These are phyloP conservation scores for Pristionchus entomophagus DNA, from an alignment of 2,888 invertebrate genomes.

Conservation along the genomic window DNA sequence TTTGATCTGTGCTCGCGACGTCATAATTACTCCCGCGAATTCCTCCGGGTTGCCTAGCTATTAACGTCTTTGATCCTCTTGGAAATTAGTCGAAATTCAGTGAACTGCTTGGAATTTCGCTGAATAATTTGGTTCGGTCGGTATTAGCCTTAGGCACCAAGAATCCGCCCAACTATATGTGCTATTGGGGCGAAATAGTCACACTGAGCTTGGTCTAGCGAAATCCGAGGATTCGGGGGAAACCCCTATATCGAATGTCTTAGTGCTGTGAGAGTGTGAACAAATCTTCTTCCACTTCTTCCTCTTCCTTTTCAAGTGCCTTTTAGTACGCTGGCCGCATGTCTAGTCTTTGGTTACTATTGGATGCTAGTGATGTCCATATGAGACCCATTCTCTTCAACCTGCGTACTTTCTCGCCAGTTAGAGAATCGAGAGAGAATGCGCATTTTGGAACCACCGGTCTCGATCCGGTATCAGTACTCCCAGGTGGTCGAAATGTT, in stretches of 20 bases:
- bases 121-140: neutral
- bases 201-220: neutral
- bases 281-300: constrained; percentile 15
- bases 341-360: constrained; percentile 3
- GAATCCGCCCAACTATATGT: neutral
- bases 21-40: constrained; percentile 25
- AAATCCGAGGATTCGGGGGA: constrained; percentile 21
- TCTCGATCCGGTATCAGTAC: too few species aligned
- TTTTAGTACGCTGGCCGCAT: neutral
- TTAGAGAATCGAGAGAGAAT: too few species aligned
- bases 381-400: too few species aligned
- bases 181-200: neutral
- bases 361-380: too few species aligned
- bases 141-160: too few species aligned
- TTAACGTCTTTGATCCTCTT: neutral
- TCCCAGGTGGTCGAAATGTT: too few species aligned
- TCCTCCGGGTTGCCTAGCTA: neutral
- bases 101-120: neutral
- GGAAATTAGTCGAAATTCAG: too few species aligned
- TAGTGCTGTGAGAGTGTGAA: constrained; percentile 5
- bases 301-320: neutral
- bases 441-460: too few species aligned
- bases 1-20: neutral
- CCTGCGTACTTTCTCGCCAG: too few species aligned
- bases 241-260: constrained; percentile 24